These are phyloP conservation scores for Lampropteryx suffumata DNA, from an alignment of 2,888 invertebrate species.

Conservation along the genomic window DNA sequence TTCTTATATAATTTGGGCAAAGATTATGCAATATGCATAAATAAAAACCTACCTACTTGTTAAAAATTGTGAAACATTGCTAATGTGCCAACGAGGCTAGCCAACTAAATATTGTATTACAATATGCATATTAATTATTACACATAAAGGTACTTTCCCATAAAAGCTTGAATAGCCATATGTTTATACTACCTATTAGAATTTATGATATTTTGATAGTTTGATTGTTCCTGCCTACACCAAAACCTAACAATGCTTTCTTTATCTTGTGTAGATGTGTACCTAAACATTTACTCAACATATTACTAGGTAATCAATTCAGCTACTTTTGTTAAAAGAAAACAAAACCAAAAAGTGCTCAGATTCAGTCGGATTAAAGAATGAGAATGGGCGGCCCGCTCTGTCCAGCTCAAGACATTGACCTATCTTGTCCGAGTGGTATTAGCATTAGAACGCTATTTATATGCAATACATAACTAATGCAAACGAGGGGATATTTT, in stretches of 20 bases:
- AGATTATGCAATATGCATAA: constrained; percentile 11
- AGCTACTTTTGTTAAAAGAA: too few species aligned
- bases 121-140: too few species aligned
- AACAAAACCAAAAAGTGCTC: not conserved
- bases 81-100: constrained; percentile 21
- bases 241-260: too few species aligned
- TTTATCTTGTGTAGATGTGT: too few species aligned
- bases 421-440: constrained; percentile 66
- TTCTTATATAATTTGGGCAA: constrained; percentile 10
- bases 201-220: too few species aligned
- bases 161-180: not conserved
- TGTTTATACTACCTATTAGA: too few species aligned
- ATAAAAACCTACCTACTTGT: constrained; percentile 1
- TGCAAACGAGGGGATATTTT: constrained; percentile 65
- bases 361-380: not conserved
- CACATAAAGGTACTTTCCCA: not conserved
- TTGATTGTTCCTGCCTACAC: too few species aligned
- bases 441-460: constrained; percentile 49
- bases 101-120: constrained; percentile 22
- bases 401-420: constrained; percentile 72
- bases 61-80: constrained; percentile 20
- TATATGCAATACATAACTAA: constrained; percentile 30
- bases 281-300: too few species aligned
- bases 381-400: constrained; percentile 28
- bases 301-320: too few species aligned